Percentiles rank a stretch among this genome's conserved stretches.
Conservation (phyloP, 2,113 vertebrate genomes). For the Psettodes erumei region DNA sequence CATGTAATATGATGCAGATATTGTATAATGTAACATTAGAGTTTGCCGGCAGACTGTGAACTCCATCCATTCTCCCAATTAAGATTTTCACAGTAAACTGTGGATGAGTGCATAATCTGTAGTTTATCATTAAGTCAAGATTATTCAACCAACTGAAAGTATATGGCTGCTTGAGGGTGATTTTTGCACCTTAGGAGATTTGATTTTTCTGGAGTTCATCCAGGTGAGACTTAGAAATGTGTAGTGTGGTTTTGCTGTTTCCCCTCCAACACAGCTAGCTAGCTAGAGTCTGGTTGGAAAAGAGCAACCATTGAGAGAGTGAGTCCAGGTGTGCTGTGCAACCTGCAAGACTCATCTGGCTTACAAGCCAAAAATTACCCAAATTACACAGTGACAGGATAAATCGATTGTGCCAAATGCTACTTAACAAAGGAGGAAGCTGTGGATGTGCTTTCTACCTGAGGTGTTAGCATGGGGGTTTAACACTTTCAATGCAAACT, state of each 20-base stretch:
- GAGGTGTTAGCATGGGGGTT: background rate
- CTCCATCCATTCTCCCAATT: background rate
- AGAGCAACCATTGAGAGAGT: background rate
- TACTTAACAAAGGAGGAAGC: background rate
- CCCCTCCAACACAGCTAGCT: background rate
- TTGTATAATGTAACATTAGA: background rate
- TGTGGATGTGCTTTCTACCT: background rate
- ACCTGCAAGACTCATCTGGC: constrained; percentile 5
- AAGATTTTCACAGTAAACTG: background rate
- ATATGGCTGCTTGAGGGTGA: background rate
- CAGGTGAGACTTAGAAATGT: background rate
- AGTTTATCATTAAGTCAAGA: constrained; percentile 2
- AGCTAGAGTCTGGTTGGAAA: constrained; percentile 1
- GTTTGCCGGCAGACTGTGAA: background rate
- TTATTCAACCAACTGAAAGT: background rate
- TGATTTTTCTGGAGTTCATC: background rate
- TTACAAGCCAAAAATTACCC: background rate
- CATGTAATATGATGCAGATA: background rate
- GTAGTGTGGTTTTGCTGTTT: background rate
- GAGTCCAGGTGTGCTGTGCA: constrained; percentile 24
- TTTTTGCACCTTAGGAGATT: background rate
- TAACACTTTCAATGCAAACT: background rate
- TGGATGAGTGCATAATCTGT: background rate
- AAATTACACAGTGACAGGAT: background rate
- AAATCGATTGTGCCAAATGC: background rate